phyloP scores from a whole-genome alignment of 2,797 vertebrate species.

The Sebastes ruberrimus region DNA sequence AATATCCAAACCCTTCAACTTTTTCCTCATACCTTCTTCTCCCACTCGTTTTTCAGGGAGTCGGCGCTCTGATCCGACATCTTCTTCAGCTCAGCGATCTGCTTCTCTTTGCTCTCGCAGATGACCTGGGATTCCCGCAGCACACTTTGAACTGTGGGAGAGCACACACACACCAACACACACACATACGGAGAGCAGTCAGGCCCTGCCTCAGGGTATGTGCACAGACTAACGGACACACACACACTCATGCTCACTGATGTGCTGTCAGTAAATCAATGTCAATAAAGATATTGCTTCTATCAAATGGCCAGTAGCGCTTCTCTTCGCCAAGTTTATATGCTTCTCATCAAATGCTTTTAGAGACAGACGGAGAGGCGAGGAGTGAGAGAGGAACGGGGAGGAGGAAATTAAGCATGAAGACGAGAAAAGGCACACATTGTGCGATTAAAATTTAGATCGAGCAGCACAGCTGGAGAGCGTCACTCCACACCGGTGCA shows the following conservation, averaged over 20 bases:
- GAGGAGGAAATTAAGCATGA: neutral
- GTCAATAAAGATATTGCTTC: conserved; percentile 41
- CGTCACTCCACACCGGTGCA: conserved; percentile 54
- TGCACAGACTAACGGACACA: conserved; percentile 18
- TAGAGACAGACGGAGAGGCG: neutral
- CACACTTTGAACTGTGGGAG: conserved; percentile 90
- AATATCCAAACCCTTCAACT: conserved; percentile 56
- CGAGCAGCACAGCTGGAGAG: conserved; percentile 70
- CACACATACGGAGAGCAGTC: conserved; percentile 34
- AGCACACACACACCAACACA: conserved; percentile 24
- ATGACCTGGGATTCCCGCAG: conserved; percentile 92
- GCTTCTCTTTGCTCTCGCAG: conserved; percentile 92
- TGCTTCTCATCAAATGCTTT: conserved; percentile 13
- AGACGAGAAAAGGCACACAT: conserved; percentile 1
- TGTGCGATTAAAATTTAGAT: conserved; percentile 33
- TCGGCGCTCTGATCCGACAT: conserved; percentile 90
- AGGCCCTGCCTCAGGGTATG: conserved; percentile 54
- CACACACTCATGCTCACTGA: conserved; percentile 16
- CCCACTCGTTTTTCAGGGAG: conserved; percentile 92
- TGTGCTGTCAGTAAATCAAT: conserved; percentile 41
- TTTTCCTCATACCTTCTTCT: conserved; percentile 89
- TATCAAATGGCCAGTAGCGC: conserved; percentile 12
- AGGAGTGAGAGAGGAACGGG: neutral
- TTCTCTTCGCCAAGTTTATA: conserved; percentile 16
- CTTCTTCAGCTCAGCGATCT: conserved; percentile 94